A percentile compares a stretch with the other conserved stretches of the same genome.
These are phyloP conservation scores for Austrolebias charrua DNA, from an alignment of 2,797 vertebrate genomes.

Conservation along the genomic window DNA sequence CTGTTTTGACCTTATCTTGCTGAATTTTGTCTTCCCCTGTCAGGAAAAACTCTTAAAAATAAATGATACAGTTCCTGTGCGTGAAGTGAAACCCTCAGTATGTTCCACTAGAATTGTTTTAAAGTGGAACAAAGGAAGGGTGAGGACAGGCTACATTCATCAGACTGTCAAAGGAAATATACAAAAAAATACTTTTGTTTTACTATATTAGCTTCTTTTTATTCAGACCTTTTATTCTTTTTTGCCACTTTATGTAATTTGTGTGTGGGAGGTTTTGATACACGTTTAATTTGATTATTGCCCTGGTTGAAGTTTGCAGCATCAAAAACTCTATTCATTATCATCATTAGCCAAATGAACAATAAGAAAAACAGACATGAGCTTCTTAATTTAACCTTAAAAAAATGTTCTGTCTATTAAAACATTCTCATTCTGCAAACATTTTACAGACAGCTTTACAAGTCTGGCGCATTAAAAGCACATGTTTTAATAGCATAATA, in stretches of 20 bases:
- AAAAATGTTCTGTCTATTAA: too few species aligned
- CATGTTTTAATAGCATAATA: neutral
- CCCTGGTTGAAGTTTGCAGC: neutral
- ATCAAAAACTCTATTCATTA: neutral
- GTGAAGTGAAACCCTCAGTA: neutral
- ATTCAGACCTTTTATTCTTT: neutral
- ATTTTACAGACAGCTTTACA: neutral
- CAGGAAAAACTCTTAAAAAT: neutral
- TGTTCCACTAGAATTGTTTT: neutral
- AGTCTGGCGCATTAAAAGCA: too few species aligned
- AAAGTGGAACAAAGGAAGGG: neutral
- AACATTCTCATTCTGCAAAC: neutral
- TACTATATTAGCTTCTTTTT: neutral
- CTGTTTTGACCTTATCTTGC: neutral
- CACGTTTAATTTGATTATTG: neutral
- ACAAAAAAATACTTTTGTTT: neutral
- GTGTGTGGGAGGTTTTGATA: neutral
- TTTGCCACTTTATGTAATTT: neutral
- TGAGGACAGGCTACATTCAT: slow-evolving; percentile 1
- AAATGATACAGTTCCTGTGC: slow-evolving; percentile 3
- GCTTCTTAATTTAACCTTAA: neutral
- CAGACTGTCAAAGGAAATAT: neutral
- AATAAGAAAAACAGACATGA: neutral
- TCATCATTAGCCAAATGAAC: neutral
- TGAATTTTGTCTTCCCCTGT: neutral